Conservation (phyloP, 2,113 vertebrate genomes). For the Cygnus atratus region DNA sequence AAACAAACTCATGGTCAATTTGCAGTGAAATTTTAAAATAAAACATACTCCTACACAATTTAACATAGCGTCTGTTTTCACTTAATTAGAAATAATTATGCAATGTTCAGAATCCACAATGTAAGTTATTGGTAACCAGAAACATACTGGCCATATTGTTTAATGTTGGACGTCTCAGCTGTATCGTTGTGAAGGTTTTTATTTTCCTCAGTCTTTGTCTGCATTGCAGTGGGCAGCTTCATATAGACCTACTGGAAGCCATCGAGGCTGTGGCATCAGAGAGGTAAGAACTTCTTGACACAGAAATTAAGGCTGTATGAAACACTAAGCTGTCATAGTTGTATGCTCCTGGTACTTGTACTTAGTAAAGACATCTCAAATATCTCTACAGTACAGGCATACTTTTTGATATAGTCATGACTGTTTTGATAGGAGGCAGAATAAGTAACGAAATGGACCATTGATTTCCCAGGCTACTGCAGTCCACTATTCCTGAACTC, state of each 20-base stretch:
- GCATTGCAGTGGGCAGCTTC: not conserved
- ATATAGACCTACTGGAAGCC: not conserved
- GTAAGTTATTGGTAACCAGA: not conserved
- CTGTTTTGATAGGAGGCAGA: not conserved
- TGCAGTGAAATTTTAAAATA: not conserved
- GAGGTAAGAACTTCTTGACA: not conserved
- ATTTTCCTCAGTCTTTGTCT: not conserved
- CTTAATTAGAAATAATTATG: not conserved
- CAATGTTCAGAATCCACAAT: not conserved
- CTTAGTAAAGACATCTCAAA: not conserved
- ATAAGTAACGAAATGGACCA: not conserved
- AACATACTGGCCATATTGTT: not conserved
- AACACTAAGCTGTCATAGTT: not conserved
- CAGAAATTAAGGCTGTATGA: not conserved
- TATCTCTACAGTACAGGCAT: not conserved
- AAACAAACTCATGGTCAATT: not conserved
- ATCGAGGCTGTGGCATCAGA: not conserved
- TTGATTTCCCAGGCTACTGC: not conserved
- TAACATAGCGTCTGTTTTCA: not conserved
- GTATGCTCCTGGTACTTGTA: not conserved
- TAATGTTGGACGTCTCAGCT: not conserved
- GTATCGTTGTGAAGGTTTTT: not conserved
- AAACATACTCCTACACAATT: constrained; percentile 11
- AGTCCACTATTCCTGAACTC: not conserved
- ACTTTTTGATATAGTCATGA: not conserved